These are phyloP conservation scores for Pleuronectes platessa DNA, from an alignment of 2,113 vertebrate genomes.

Conservation along the genomic window DNA sequence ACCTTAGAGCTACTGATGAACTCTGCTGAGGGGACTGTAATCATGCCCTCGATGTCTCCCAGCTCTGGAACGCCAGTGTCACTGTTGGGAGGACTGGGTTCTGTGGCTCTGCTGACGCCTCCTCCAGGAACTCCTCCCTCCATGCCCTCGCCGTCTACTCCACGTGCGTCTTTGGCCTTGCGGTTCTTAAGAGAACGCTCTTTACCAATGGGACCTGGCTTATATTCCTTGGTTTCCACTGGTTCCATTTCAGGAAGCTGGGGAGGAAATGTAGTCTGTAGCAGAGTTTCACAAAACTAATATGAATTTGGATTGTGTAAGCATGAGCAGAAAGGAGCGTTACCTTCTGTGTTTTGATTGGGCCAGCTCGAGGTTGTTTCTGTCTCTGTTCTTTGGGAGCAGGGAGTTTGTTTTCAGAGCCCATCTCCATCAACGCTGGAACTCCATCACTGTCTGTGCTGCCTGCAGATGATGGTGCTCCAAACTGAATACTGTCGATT, in stretches of 20 bases:
- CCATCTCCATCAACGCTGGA: conserved; percentile 87
- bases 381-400: conserved; percentile 98
- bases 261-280: not conserved
- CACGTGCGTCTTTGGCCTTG: conserved; percentile 94
- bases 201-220: conserved; percentile 97
- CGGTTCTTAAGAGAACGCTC: conserved; percentile 97
- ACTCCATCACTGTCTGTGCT: conserved; percentile 93
- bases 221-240: conserved; percentile 95
- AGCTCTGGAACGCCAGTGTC: conserved; percentile 90
- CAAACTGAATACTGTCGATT: conserved; percentile 97
- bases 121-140: conserved; percentile 84
- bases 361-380: conserved; percentile 94
- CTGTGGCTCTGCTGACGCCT: conserved; percentile 82
- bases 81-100: conserved; percentile 85
- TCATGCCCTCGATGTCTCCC: conserved; percentile 94
- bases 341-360: conserved; percentile 98
- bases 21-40: conserved; percentile 91
- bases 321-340: not conserved
- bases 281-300: not conserved
- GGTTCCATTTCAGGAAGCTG: conserved; percentile 94
- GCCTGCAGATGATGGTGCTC: conserved; percentile 93
- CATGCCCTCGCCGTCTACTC: conserved; percentile 88
- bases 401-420: conserved; percentile 88
- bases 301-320: not conserved
- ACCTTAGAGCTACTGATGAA: conserved; percentile 92